A percentile compares a stretch with the other conserved stretches of the same genome.
Evolutionary conservation across 2,797 vertebrate species (phyloP).

Genomic region (Megalops cyprinoides): DNA sequence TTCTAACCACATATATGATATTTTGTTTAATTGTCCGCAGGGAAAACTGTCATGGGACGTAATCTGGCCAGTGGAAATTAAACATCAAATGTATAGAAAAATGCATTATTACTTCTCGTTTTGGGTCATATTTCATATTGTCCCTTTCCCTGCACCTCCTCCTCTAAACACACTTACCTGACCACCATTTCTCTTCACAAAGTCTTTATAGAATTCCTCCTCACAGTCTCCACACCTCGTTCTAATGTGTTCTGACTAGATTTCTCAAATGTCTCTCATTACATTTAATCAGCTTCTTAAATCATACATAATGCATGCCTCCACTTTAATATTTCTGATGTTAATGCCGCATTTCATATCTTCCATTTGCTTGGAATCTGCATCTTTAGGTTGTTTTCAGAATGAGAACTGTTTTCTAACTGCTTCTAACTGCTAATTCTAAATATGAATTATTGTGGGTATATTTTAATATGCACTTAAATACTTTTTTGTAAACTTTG

Average conservation of each 20-base stretch:
- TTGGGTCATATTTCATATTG: too few species aligned
- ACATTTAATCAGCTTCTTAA: slow-evolving; percentile 5
- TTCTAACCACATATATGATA: neutral
- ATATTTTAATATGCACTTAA: neutral
- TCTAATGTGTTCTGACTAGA: neutral
- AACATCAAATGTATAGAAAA: too few species aligned
- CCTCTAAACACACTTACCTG: too few species aligned
- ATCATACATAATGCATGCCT: neutral
- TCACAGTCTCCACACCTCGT: neutral
- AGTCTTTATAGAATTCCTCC: neutral
- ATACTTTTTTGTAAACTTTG: neutral
- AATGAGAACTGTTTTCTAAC: neutral
- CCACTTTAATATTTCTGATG: neutral
- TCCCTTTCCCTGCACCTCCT: too few species aligned
- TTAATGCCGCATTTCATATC: neutral
- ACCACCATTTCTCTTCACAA: neutral
- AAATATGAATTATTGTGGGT: neutral
- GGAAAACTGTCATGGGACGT: too few species aligned
- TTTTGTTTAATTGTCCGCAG: too few species aligned
- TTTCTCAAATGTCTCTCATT: neutral
- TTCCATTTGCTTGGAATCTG: neutral
- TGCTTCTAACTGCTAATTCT: too few species aligned
- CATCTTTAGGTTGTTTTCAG: neutral
- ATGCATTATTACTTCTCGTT: too few species aligned
- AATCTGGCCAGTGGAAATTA: too few species aligned